Conservation (phyloP, 2,113 vertebrate species). For the Xyliphius kryptos region DNA sequence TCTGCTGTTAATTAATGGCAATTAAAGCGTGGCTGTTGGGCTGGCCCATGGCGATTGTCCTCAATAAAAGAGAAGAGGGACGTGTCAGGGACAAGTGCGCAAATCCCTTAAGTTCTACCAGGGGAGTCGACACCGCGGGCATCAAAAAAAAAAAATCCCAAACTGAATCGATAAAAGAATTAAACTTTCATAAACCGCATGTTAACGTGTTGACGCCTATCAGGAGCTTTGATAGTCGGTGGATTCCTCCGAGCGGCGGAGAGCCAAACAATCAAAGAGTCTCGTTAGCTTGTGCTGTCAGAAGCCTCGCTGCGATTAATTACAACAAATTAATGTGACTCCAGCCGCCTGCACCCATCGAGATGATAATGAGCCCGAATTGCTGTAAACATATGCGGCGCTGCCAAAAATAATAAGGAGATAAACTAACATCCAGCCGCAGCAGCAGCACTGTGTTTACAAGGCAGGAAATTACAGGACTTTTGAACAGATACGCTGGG, state of each 20-base stretch:
- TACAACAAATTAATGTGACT: constrained; percentile 99
- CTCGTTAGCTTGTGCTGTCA: constrained; percentile 96
- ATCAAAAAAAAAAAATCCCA: too few species aligned
- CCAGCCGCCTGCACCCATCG: constrained; percentile 84
- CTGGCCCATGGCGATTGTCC: constrained; percentile 99
- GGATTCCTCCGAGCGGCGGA: constrained; percentile 97
- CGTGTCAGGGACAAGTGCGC: constrained; percentile 99
- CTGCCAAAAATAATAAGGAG: constrained; percentile 94
- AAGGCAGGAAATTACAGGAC: constrained; percentile 65
- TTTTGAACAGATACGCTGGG: constrained; percentile 15
- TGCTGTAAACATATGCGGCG: constrained; percentile 84
- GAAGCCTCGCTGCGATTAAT: constrained; percentile 96
- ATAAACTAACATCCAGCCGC: constrained; percentile 78
- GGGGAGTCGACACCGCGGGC: constrained; percentile 99
- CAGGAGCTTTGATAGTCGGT: constrained; percentile 97
- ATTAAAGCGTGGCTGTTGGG: constrained; percentile 99
- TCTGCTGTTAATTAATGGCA: constrained; percentile 99
- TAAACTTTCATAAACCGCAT: constrained; percentile 99
- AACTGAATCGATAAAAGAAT: constrained; percentile 99
- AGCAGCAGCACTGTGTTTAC: constrained; percentile 74
- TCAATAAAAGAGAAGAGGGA: constrained; percentile 97
- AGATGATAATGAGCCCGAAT: constrained; percentile 86
- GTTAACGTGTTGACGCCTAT: constrained; percentile 99
- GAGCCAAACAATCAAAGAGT: constrained; percentile 96
- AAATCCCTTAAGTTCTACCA: constrained; percentile 99